A percentile compares a stretch with the other conserved stretches of the same genome.
Evolutionary conservation across 2,113 vertebrate species (phyloP).

Genomic region (Lycocorax pyrrhopterus): DNA sequence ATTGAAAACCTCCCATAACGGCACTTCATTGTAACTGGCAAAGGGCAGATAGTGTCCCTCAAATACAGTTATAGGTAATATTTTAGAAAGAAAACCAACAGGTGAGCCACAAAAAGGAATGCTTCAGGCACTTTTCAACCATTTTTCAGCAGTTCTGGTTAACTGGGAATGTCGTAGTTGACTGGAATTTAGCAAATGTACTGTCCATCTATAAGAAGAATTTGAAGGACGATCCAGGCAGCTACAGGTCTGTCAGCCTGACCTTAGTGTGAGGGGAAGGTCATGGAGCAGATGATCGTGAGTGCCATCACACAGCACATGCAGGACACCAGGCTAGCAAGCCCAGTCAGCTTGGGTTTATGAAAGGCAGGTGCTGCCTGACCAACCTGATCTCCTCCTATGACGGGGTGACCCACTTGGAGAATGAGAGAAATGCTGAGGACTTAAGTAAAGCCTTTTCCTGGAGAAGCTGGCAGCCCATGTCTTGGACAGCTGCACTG

Average conservation of each 20-base stretch:
- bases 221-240: not conserved
- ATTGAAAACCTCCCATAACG: not conserved
- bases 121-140: not conserved
- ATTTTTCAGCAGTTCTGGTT: not conserved
- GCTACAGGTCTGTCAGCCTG: not conserved
- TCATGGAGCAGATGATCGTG: not conserved
- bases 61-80: not conserved
- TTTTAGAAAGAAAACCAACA: not conserved
- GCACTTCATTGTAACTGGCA: not conserved
- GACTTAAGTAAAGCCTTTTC: not conserved
- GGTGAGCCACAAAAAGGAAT: not conserved
- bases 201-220: not conserved
- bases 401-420: not conserved
- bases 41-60: not conserved
- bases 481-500: not conserved
- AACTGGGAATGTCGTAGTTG: not conserved
- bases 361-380: not conserved
- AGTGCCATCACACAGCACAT: not conserved
- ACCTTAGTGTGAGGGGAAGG: not conserved
- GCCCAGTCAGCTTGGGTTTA: not conserved
- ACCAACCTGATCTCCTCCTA: not conserved
- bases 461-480: not conserved
- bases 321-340: not conserved
- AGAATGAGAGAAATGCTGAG: not conserved
- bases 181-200: not conserved